A percentile compares a stretch with the other conserved stretches of the same genome.
phyloP scores from a whole-genome alignment of 2,113 vertebrate species.

The Apodemus sylvaticus region DNA sequence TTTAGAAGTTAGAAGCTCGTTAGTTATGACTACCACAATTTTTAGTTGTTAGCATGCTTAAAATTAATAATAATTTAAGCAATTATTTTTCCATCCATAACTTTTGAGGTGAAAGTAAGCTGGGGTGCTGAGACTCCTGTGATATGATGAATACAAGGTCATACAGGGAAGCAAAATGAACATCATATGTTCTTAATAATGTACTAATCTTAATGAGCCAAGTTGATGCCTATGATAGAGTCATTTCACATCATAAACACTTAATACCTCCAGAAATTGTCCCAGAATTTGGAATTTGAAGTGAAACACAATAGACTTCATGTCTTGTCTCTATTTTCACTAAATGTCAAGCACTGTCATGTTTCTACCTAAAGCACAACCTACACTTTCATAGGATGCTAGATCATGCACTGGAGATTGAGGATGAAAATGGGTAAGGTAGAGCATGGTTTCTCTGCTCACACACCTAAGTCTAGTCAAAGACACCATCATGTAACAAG shows the following conservation, averaged over 20 bases:
- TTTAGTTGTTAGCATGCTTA: not conserved
- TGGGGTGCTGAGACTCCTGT: not conserved
- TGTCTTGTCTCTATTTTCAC: not conserved
- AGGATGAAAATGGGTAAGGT: not conserved
- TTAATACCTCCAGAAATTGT: not conserved
- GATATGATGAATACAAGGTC: constrained; percentile 47
- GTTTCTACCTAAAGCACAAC: not conserved
- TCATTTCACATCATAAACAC: constrained; percentile 32
- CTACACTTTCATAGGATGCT: not conserved
- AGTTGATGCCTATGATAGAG: constrained; percentile 42
- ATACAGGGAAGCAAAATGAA: not conserved
- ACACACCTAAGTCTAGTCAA: not conserved
- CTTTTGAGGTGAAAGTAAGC: not conserved
- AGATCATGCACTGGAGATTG: not conserved
- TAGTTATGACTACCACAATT: not conserved
- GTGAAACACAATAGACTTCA: not conserved
- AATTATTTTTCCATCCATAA: constrained; percentile 12
- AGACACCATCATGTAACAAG: not conserved
- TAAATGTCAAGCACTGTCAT: not conserved
- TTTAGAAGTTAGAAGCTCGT: not conserved
- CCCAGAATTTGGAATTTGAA: constrained; percentile 20
- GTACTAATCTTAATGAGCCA: constrained; percentile 27
- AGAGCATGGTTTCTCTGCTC: not conserved
- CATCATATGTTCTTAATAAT: constrained; percentile 21
- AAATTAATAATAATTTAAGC: constrained; percentile 27